Conservation (phyloP, 1,140 invertebrate species). For the Pseudomyrmex pallidus region DNA sequence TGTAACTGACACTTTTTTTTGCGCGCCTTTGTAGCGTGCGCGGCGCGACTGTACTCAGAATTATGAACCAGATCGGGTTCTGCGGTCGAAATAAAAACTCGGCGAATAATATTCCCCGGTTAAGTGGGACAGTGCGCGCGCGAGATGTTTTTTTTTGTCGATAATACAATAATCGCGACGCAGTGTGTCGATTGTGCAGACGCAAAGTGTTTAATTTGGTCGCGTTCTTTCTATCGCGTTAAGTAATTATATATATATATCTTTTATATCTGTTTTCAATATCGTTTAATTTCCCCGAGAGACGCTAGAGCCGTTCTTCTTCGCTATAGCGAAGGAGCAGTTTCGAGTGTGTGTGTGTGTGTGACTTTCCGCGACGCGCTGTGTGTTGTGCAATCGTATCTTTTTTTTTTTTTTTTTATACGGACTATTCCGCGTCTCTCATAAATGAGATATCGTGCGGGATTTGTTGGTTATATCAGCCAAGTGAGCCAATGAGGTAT, state of each 20-base stretch:
- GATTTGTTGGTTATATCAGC: neutral
- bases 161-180: conserved; percentile 30
- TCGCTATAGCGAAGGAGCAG: too few relatives aligned
- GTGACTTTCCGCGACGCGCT: too few relatives aligned
- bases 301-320: too few relatives aligned
- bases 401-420: neutral
- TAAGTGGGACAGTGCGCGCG: conserved; percentile 20
- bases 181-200: conserved; percentile 13
- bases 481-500: conserved; percentile 6
- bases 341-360: too few relatives aligned
- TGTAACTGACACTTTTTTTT: conserved; percentile 68
- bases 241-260: neutral
- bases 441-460: neutral
- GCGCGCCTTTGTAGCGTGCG: conserved; percentile 44
- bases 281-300: too few relatives aligned
- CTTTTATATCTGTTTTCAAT: neutral
- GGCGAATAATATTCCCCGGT: conserved; percentile 41
- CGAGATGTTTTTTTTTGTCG: conserved; percentile 20
- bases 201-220: neutral
- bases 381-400: too few relatives aligned
- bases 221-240: neutral
- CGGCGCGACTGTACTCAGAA: conserved; percentile 44
- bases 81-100: conserved; percentile 59
- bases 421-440: neutral
- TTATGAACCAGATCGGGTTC: conserved; percentile 57